Evolutionary conservation across 2,113 vertebrate species (phyloP), one percentile per base, ranked within the genome.

Genomic region (Scomber japonicus): DNA sequence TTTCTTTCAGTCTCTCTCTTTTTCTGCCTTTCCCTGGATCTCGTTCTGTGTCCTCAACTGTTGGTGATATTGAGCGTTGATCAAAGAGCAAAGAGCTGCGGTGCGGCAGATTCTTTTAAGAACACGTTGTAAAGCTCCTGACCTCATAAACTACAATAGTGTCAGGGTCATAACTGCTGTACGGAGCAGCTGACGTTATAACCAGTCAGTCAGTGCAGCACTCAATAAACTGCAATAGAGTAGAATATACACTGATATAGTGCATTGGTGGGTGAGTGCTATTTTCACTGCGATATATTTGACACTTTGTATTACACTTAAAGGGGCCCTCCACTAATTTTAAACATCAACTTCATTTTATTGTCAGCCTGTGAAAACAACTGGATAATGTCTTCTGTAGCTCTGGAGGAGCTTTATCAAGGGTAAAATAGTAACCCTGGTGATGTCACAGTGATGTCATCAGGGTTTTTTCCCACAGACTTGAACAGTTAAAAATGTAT

Each of bases 141-240:
- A 90, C 86, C 93, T 93, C 89, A 86, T 91, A 92, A 92, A 91
- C 83, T 82, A 87, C 90, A 92, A 86, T 79, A 71, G 81, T 78
- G 81, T 90, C 89, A 80, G 81, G 85, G 86, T 86, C 86, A 86
- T 82, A 83, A 87, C 87, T 60, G 87, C 80, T 78, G 78, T 50
- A 19, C 72, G 61, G 83, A 83, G 88, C 82, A 83, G 68, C 79
- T 89, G 83, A 87, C n/a, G 45, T 83, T 86, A 84, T 19, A 80
- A 68, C 62, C 71, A 49, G 68, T 88, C 83, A 60, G 78, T 51
- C 77, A 67, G 49, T 11, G 65, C 68, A 75, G 62, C 49, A 30
- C 71, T 86, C 77, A 84, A 61, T 89, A 81, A 82, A 88, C 21
- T 44, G 59, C 50, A 63, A 53, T 53, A 70, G 30, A 48, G 45